Conservation (phyloP, 2,888 invertebrate species). For the Cryptus armator region DNA sequence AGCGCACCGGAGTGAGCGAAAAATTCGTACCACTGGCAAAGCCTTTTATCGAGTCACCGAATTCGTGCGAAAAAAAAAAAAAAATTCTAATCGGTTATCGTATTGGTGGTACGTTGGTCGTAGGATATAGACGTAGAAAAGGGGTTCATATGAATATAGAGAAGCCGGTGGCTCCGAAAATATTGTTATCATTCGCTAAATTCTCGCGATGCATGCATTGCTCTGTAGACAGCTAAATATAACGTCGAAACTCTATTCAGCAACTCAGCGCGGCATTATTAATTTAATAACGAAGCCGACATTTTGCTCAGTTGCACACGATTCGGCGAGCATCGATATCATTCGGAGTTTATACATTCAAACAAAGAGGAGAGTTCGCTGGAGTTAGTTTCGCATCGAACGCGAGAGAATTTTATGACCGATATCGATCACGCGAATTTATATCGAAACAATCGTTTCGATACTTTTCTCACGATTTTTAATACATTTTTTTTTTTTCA, state of each 20-base stretch:
- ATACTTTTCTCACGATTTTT: neutral
- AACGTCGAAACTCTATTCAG: conserved; percentile 18
- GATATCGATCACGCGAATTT: conserved; percentile 16
- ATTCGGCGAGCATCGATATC: conserved; percentile 40
- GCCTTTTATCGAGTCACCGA: conserved; percentile 51
- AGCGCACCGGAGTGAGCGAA: neutral
- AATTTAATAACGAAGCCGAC: conserved; percentile 49
- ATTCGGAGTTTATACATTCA: conserved; percentile 6
- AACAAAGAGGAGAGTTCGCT: neutral
- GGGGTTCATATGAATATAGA: neutral
- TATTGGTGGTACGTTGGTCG: conserved; percentile 5
- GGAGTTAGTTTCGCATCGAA: neutral
- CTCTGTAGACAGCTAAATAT: neutral
- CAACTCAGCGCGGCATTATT: conserved; percentile 50
- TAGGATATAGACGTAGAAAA: neutral
- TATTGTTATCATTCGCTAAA: conserved; percentile 62
- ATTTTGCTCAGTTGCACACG: conserved; percentile 46
- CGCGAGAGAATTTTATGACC: conserved; percentile 16
- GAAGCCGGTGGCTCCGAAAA: conserved; percentile 35
- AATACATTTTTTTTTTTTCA: neutral
- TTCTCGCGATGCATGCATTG: conserved; percentile 3
- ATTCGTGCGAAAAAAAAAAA: conserved; percentile 29
- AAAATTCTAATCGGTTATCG: conserved; percentile 44
- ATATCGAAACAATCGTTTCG: neutral
- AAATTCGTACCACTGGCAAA: neutral